Base-by-base conservation (phyloP, 2,888 invertebrate species). In the Sipha maydis region DNA sequence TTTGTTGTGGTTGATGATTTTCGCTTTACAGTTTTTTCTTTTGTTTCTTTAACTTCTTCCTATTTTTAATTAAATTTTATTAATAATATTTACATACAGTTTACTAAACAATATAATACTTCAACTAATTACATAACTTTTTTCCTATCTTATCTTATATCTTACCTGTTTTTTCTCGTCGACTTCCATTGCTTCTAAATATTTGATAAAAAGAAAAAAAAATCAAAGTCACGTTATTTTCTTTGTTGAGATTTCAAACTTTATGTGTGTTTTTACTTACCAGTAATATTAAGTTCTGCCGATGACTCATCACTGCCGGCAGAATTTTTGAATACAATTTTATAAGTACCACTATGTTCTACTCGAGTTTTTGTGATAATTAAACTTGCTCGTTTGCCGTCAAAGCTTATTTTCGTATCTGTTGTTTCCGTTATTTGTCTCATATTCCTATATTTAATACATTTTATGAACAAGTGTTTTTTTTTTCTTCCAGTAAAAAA, bases 251-350 rank as follows among this genome's bases (percentile, higher is more conserved):
- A 21, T 67, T 38, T 82, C 9, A 83, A 31, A 48, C 31, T 48
- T 17, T 38, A 11, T 67, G 17, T 25, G 1, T 25, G 17, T 34
- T 5, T 9, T 48, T 48, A 54, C 69, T 54, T 73, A 89, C 90
- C 89, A 41, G 75, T 73, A 21, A 90, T 83, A 28, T 85, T 75
- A n/a, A 90, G 89, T 91, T 96, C 95, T 79, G 98, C 97, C 77
- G 95, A 94, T 3, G 96, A 96, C 91, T 97, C 96, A 91, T 97
- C 98, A 91, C 96, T 95, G 83, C 99, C 99, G 91, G 95, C 95
- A 92, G 98, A 97, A 92, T 99, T 99, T 91, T 95, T 95, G 85
- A 98, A 96, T 48, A 97, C 95, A 76, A 98, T 95, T 91, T 95
- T 95, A 92, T 97, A 98, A 83, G 94, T 95, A 75, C 97, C 97